These are phyloP conservation scores for Eristalis intricaria DNA, from an alignment of 2,888 invertebrate genomes.

Conservation along the genomic window DNA sequence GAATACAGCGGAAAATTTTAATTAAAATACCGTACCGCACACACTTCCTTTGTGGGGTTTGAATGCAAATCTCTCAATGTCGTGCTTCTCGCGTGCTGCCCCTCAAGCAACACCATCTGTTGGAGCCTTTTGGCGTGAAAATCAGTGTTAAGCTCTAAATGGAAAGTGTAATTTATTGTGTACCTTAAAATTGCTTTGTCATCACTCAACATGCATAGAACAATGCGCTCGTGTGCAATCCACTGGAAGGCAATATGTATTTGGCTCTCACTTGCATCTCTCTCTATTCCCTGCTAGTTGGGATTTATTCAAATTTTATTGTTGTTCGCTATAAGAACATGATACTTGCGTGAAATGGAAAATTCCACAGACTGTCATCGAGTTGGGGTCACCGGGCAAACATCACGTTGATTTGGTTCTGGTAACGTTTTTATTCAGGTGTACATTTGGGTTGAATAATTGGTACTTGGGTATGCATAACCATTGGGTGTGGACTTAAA, in stretches of 20 bases:
- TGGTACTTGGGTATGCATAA: too few relatives aligned
- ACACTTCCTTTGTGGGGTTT: constrained; percentile 17
- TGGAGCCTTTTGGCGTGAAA: background rate
- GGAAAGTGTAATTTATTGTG: constrained; percentile 17
- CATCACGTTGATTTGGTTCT: too few relatives aligned
- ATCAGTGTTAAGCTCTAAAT: background rate
- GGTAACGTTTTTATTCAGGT: too few relatives aligned
- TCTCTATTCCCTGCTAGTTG: too few relatives aligned
- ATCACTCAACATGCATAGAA: background rate
- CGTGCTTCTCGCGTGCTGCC: background rate
- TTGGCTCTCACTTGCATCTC: too few relatives aligned
- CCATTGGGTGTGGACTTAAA: too few relatives aligned
- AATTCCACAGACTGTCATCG: too few relatives aligned
- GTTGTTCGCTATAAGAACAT: too few relatives aligned
- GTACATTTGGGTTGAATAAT: too few relatives aligned
- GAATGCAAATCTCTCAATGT: constrained; percentile 33
- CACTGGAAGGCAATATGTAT: background rate
- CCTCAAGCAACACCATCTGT: background rate
- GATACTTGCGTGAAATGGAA: too few relatives aligned
- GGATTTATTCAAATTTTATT: too few relatives aligned
- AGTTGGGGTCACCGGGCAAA: too few relatives aligned
- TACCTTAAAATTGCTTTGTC: constrained; percentile 21
- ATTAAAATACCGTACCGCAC: constrained; percentile 29
- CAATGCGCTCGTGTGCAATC: background rate
- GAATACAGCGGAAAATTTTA: constrained; percentile 21